phyloP scores from a whole-genome alignment of 2,113 vertebrate species.

The Syngnathoides biaculeatus region DNA sequence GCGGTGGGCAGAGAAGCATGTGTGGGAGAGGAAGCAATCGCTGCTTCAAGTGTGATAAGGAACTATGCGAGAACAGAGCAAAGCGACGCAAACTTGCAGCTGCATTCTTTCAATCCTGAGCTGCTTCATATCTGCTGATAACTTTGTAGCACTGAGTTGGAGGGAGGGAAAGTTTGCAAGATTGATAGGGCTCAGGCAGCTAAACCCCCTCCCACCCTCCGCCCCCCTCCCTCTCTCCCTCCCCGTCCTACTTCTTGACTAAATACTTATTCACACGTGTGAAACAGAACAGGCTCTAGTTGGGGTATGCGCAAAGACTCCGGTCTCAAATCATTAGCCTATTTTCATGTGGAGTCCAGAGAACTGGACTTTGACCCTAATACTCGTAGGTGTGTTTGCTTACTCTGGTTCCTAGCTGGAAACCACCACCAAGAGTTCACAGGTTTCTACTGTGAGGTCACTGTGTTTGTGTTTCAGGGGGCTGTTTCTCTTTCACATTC shows the following conservation, averaged over 20 bases:
- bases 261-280: background rate
- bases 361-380: constrained; percentile 41
- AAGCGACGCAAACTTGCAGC: constrained; percentile 63
- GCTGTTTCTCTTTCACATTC: constrained; percentile 54
- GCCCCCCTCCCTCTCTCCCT: too few relatives aligned
- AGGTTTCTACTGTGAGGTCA: constrained; percentile 41
- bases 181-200: constrained; percentile 29
- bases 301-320: constrained; percentile 4
- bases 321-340: constrained; percentile 19
- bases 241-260: background rate
- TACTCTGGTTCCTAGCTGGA: constrained; percentile 44
- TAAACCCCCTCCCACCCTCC: background rate
- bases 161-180: constrained; percentile 33
- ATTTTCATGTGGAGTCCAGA: constrained; percentile 13
- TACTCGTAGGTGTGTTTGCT: constrained; percentile 33
- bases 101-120: constrained; percentile 52
- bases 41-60: constrained; percentile 63
- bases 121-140: constrained; percentile 60
- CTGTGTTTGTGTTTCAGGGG: constrained; percentile 57
- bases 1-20: constrained; percentile 25
- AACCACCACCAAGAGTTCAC: constrained; percentile 28
- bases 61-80: constrained; percentile 35
- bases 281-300: background rate
- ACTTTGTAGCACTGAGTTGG: constrained; percentile 21
- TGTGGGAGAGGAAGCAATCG: constrained; percentile 47